Percentiles rank a stretch among this genome's conserved stretches.
Conservation (phyloP, 2,888 invertebrate genomes). For the Tryphoninae sp. region DNA sequence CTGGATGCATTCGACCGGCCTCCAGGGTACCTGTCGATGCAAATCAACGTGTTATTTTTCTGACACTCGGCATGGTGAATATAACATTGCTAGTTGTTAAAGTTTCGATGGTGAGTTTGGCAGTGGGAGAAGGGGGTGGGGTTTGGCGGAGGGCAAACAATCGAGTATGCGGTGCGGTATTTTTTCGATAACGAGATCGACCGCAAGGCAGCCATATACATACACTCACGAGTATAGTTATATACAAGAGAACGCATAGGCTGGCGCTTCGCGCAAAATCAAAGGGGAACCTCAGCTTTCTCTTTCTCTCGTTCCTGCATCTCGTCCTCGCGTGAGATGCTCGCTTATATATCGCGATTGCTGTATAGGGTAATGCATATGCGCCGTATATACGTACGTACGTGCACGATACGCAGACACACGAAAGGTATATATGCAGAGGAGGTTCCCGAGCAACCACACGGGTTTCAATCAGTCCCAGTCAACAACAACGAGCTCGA, state of each 20-base stretch:
- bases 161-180: constrained; percentile 38
- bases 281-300: constrained; percentile 59
- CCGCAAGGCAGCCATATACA: constrained; percentile 39
- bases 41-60: constrained; percentile 21
- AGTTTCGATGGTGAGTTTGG: constrained; percentile 45
- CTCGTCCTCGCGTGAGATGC: constrained; percentile 38
- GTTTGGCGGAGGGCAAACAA: constrained; percentile 30
- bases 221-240: constrained; percentile 20
- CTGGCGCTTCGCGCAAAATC: constrained; percentile 62
- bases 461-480: constrained; percentile 60
- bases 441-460: constrained; percentile 31
- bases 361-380: constrained; percentile 20
- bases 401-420: constrained; percentile 16
- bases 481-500: constrained; percentile 58
- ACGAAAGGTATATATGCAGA: constrained; percentile 42
- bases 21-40: constrained; percentile 8
- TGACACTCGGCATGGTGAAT: constrained; percentile 14
- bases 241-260: not conserved
- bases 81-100: constrained; percentile 50
- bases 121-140: not conserved
- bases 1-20: not conserved
- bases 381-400: not conserved
- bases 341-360: constrained; percentile 9
- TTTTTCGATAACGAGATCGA: constrained; percentile 60
- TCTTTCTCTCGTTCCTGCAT: constrained; percentile 58